phyloP scores from a whole-genome alignment of 2,113 vertebrate genomes.

The Trematocara unimaculatum region DNA sequence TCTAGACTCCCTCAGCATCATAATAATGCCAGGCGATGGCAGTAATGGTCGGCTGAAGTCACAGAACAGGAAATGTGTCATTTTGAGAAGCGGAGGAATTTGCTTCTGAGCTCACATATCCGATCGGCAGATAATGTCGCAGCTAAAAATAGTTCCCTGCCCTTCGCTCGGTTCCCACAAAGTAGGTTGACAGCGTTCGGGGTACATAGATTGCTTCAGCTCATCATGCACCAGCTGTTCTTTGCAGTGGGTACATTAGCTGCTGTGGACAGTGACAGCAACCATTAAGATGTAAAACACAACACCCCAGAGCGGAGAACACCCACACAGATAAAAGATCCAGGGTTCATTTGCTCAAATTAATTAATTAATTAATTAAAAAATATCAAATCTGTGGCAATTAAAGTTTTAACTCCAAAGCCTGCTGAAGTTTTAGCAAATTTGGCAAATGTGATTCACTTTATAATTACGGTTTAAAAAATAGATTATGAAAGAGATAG shows the following conservation, averaged over 20 bases:
- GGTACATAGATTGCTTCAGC: background rate
- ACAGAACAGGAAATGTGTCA: conserved; percentile 8
- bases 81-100: conserved; percentile 47
- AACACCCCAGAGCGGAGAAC: background rate
- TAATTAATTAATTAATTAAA: accelerated
- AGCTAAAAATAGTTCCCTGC: conserved; percentile 36
- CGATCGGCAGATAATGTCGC: conserved; percentile 38
- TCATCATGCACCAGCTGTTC: background rate
- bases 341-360: background rate
- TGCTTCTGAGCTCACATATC: conserved; percentile 10
- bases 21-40: background rate
- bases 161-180: background rate
- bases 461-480: background rate
- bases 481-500: background rate
- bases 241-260: background rate
- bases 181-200: background rate
- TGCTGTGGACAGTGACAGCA: background rate
- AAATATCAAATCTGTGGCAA: background rate
- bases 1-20: conserved; percentile 1
- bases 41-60: conserved; percentile 5
- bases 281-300: background rate
- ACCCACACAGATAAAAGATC: background rate
- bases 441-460: background rate
- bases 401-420: background rate
- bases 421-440: background rate